Evolutionary conservation across 2,888 invertebrate genomes (phyloP), one percentile per base, ranked within the genome.

Genomic region (Tachina grossa): DNA sequence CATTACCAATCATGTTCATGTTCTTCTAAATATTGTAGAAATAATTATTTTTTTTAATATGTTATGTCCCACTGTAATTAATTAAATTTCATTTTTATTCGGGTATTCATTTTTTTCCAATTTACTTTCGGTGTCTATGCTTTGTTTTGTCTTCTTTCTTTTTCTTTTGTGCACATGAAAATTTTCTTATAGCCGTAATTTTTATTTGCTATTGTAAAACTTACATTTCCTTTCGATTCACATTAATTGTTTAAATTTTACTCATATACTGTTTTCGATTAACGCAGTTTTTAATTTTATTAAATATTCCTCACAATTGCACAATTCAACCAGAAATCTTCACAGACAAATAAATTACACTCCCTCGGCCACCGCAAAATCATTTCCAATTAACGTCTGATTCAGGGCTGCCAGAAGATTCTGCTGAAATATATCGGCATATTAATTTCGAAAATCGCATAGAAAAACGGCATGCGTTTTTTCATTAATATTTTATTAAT

Each of bases 261-360:
- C 6, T 4, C 11, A 59, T 3, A 45, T 6, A 47, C 4, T 47
- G 39, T 49, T 41, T 43, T 47, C 8, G 49, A 49, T 71, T 49
- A 31, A 10, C 14, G 55, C 13, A 68, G 19, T 55, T 16, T 43
- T 43, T 31, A 41, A 41, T 39, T 22, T 72, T 65, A 11, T 45
- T 16, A 55, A 57, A 39, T 78, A 53, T 72, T 66, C 59, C 16
- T 22, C 8, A 53, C 31, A 66, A 74, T 74, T 63, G 78, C 75
- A 75, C 79, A 84, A 84, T 57, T 75, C 61, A 61, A 75, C 68
- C 59, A 68, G 75, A 74, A 45, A 49, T 45, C 22, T 41, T 57
- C 47, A 6, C n/a, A 71, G 19, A 80, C 61, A 72, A 72, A 49
- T 39, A 63, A 14, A 51, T 71, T 75, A 39, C 51, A 78, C 82